Base-by-base conservation (phyloP, 2,113 vertebrate genomes). In the Burhinus oedicnemus region DNA sequence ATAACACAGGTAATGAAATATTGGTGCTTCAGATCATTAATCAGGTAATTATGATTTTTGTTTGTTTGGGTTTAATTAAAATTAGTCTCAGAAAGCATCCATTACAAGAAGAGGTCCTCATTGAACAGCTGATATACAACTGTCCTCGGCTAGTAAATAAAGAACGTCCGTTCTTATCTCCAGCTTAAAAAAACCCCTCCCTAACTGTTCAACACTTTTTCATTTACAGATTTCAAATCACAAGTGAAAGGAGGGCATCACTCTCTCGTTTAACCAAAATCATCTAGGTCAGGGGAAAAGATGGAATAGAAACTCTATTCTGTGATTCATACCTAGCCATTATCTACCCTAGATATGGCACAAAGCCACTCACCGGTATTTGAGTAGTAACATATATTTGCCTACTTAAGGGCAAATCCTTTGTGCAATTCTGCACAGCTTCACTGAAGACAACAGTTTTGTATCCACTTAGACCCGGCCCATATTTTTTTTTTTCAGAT, bases 21-120 rank as follows among this genome's bases (percentile, higher is more conserved):
- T 27, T 58, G 49, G 52, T 82, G 36, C 87, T 87, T 64, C 84
- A 94, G 74, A 90, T 87, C 89, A 94, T 95, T 93, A 94, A 36
- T 79, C 55, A 61, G 62, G 58, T 62, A 97, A 94, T 93, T 95
- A 90, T 21, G 30, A 83, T 74, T 93, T 95, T 97, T 95, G 65
- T 89, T 96, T 97, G 60, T 89, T 94, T 95, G 74, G 8, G 25
- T 85, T 91, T 95, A 94, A 91, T 93, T 95, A 95, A 96, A 95
- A 89, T 93, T 85, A 83, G n/a, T 76, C 62, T 91, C 5, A 0
- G 75, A 97, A 96, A 94, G 45, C 40, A 65, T 66, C 66, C 75
- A 51, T 95, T 95, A 94, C 36, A 93, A 91, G 87, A 77, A 90
- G 91, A 93, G 78, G 49, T 83, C 78, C 70, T 95, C 79, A 62